These are phyloP conservation scores for Pipistrellus pygmaeus DNA, from an alignment of 2,797 vertebrate genomes.

Conservation along the genomic window DNA sequence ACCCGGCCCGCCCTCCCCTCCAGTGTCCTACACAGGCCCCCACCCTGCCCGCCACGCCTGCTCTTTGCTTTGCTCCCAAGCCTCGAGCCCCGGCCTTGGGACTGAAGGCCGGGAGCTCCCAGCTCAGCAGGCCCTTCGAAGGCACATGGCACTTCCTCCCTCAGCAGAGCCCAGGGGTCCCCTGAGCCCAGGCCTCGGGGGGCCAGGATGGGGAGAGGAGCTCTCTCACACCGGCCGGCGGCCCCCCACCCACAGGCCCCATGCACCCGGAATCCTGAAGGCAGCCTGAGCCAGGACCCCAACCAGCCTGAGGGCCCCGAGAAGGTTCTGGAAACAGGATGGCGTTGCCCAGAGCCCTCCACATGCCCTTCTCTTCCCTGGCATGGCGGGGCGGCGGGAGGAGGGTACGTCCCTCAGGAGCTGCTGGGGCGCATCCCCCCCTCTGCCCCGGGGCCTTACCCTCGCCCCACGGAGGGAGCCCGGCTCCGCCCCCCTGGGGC, in stretches of 20 bases:
- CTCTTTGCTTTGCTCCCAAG: neutral
- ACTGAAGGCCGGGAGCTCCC: neutral
- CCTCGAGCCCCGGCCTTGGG: neutral
- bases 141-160: neutral
- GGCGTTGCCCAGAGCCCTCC: rapidly evolving
- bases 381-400: rapidly evolving
- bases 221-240: rapidly evolving
- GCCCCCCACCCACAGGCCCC: rapidly evolving
- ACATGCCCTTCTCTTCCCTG: neutral
- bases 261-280: no score
- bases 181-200: neutral
- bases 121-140: rapidly evolving
- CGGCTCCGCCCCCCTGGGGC: neutral
- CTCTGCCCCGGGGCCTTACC: no score
- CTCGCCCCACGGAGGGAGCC: no score
- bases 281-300: neutral
- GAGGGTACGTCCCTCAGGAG: no score
- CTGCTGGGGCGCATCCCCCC: no score
- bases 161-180: neutral
- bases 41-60: no score
- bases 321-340: neutral
- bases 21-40: rapidly evolving
- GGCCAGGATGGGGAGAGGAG: rapidly evolving
- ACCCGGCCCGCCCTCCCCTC: rapidly evolving
- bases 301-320: neutral